Evolutionary conservation across 2,888 invertebrate species (phyloP).

Genomic region (Lithophane semibrunnea): DNA sequence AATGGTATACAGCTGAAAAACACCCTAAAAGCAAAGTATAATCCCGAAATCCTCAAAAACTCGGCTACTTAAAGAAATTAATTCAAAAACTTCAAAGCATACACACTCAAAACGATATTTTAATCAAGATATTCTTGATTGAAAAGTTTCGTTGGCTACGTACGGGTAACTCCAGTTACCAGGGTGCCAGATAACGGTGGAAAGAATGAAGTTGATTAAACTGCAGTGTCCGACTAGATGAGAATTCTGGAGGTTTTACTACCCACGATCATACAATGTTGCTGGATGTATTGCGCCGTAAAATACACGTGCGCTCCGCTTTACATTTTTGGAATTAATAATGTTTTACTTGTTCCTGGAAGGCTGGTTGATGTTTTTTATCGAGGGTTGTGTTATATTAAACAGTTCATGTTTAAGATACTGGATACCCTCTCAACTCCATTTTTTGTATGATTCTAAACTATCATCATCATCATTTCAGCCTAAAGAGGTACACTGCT

Average conservation of each 20-base stretch:
- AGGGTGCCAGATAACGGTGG: conserved; percentile 69
- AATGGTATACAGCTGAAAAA: not conserved
- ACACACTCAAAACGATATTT: conserved; percentile 58
- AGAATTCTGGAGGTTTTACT: conserved; percentile 68
- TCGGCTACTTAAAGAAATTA: conserved; percentile 16
- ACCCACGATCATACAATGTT: conserved; percentile 59
- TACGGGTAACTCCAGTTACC: conserved; percentile 69
- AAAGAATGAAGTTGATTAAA: conserved; percentile 79
- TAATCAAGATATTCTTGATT: conserved; percentile 65
- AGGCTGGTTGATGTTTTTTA: conserved; percentile 4
- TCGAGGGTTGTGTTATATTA: conserved; percentile 3
- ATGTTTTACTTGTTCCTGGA: conserved; percentile 35
- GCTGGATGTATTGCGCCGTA: conserved; percentile 56
- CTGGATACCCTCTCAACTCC: not conserved
- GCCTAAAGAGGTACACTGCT: too few relatives aligned
- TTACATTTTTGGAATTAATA: conserved; percentile 57
- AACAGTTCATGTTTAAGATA: not conserved
- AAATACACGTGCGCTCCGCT: conserved; percentile 55
- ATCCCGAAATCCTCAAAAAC: not conserved
- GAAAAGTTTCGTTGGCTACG: conserved; percentile 70
- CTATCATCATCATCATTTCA: not conserved
- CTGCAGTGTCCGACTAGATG: conserved; percentile 71
- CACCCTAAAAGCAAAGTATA: not conserved
- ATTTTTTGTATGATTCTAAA: too few relatives aligned
- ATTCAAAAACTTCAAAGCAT: conserved; percentile 69